A percentile compares a stretch with the other conserved stretches of the same genome.
Conservation (phyloP, 2,797 vertebrate genomes). For the Karalla daura region DNA sequence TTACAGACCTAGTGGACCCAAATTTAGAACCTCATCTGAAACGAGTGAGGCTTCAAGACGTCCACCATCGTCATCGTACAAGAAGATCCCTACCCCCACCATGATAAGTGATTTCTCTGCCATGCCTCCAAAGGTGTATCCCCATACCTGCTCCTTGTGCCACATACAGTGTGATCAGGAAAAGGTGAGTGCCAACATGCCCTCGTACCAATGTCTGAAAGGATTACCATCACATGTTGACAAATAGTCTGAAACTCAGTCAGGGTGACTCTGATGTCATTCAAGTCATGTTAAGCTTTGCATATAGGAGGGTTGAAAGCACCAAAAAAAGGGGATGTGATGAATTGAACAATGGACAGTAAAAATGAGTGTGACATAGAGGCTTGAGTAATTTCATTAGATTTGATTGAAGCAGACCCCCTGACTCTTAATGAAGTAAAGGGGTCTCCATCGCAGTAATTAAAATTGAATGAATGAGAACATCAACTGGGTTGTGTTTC, state of each 20-base stretch:
- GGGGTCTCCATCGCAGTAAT: no score
- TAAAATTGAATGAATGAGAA: no score
- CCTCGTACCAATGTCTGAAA: slow-evolving; percentile 40
- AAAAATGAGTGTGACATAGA: no score
- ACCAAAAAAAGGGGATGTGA: no score
- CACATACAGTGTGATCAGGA: slow-evolving; percentile 92
- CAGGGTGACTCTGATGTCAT: slow-evolving; percentile 3
- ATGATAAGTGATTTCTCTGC: slow-evolving; percentile 96
- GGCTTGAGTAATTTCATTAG: no score
- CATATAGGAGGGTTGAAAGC: neutral
- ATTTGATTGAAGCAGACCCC: no score
- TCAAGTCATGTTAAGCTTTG: neutral
- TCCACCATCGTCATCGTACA: slow-evolving; percentile 68
- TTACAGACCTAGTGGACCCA: slow-evolving; percentile 58
- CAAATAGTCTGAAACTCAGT: neutral
- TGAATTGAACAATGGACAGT: no score
- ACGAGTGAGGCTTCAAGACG: slow-evolving; percentile 55
- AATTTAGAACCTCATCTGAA: slow-evolving; percentile 57
- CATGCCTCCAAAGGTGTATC: slow-evolving; percentile 90
- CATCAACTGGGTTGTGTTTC: no score
- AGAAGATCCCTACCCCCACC: slow-evolving; percentile 88
- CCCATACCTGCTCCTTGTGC: slow-evolving; percentile 96
- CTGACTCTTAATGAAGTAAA: no score
- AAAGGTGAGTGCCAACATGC: slow-evolving; percentile 88
- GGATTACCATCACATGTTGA: slow-evolving; percentile 24